Evolutionary conservation across 1,140 invertebrate genomes (phyloP).

Genomic region (Megathymus violae): DNA sequence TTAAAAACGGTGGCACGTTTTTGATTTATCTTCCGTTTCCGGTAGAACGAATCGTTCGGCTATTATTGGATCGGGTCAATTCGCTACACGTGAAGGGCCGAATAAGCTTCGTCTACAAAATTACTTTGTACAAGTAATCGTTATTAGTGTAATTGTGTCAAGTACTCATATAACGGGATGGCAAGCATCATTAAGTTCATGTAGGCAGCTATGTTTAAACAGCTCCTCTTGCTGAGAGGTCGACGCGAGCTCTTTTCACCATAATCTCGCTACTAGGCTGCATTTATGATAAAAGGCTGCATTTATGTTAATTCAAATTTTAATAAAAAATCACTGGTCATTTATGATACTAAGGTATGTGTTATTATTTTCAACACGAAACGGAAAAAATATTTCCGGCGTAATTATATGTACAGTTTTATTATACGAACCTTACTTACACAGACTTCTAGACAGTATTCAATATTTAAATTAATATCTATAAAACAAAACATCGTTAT

Average conservation of each 20-base stretch:
- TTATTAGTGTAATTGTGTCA: conserved; percentile 45
- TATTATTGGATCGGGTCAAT: conserved; percentile 5
- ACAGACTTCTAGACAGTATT: too few species aligned
- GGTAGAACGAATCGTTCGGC: conserved; percentile 9
- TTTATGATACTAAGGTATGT: neutral
- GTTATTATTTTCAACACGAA: too few species aligned
- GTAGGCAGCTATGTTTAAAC: conserved; percentile 46
- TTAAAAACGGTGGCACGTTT: conserved; percentile 19
- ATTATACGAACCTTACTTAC: too few species aligned
- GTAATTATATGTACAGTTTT: too few species aligned
- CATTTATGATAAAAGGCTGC: conserved; percentile 52
- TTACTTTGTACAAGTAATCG: conserved; percentile 33
- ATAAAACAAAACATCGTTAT: too few species aligned
- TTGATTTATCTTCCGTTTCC: conserved; percentile 29
- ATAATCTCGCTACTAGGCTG: conserved; percentile 48
- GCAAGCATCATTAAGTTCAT: conserved; percentile 46
- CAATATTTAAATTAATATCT: too few species aligned
- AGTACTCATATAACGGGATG: conserved; percentile 54
- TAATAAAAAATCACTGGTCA: neutral
- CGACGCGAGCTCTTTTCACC: conserved; percentile 38
- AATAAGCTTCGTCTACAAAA: conserved; percentile 23
- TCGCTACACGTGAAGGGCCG: conserved; percentile 13
- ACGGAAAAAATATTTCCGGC: too few species aligned
- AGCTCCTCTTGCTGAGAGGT: conserved; percentile 42
- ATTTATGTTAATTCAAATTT: conserved; percentile 44